A percentile compares a stretch with the other conserved stretches of the same genome.
Conservation (phyloP, 2,113 vertebrate genomes). For the Plecturocebus donacophilus region DNA sequence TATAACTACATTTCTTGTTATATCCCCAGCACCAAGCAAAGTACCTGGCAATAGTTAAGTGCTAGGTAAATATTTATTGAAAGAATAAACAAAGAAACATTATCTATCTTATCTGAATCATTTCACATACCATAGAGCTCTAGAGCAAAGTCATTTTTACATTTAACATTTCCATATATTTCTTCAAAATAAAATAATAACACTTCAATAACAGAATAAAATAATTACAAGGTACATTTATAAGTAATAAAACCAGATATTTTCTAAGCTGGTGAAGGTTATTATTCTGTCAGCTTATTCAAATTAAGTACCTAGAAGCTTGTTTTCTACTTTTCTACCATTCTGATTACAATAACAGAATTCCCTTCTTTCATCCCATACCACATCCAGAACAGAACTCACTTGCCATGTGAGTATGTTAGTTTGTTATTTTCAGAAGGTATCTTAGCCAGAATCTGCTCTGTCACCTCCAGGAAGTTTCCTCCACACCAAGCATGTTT, state of each 20-base stretch:
- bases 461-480: slow-evolving; percentile 98
- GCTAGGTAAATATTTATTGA: slow-evolving; percentile 30
- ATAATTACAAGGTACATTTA: slow-evolving; percentile 49
- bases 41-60: background rate
- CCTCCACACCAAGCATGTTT: slow-evolving; percentile 97
- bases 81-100: slow-evolving; percentile 44
- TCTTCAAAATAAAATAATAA: slow-evolving; percentile 43
- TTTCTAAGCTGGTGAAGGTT: slow-evolving; percentile 49
- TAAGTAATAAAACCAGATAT: slow-evolving; percentile 21
- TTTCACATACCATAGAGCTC: slow-evolving; percentile 13
- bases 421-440: slow-evolving; percentile 98
- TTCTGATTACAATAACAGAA: slow-evolving; percentile 27
- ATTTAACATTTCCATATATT: background rate
- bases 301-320: slow-evolving; percentile 48
- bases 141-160: slow-evolving; percentile 31
- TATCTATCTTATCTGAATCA: background rate
- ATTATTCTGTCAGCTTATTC: slow-evolving; percentile 41
- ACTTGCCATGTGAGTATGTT: slow-evolving; percentile 98
- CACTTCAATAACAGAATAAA: slow-evolving; percentile 42
- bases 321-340: slow-evolving; percentile 14
- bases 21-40: slow-evolving; percentile 19
- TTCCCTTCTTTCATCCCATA: background rate
- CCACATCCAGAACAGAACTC: slow-evolving; percentile 68
- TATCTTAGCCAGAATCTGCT: slow-evolving; percentile 97
- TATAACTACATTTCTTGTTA: slow-evolving; percentile 19